Conservation (phyloP, 64 coral and sea anemone genomes). For the Porites lutea region DNA sequence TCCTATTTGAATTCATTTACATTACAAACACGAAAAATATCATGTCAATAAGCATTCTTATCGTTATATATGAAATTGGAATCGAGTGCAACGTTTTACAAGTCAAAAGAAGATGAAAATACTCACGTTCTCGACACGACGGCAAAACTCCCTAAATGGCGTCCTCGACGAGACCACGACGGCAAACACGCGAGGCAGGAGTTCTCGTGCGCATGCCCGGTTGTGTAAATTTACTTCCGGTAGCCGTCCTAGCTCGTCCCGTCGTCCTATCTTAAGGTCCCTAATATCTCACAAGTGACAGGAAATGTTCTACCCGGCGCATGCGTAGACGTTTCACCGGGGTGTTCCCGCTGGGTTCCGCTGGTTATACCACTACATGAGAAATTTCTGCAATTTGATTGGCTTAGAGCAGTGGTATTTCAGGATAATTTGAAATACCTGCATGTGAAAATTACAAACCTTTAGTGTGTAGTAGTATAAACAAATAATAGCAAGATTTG, state of each 20-base stretch:
- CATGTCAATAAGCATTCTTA: constrained; percentile 44
- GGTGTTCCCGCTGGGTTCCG: no score
- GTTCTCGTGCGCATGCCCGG: constrained; percentile 55
- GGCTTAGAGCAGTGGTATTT: no score
- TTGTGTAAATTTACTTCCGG: constrained; percentile 73
- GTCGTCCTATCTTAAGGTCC: constrained; percentile 43
- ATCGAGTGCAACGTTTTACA: constrained; percentile 4
- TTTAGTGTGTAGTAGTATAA: no score
- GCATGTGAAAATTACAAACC: no score
- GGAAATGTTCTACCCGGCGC: no score
- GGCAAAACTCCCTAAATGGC: constrained; percentile 74
- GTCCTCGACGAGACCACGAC: constrained; percentile 64
- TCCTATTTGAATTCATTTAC: constrained; percentile 55
- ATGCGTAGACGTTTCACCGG: no score
- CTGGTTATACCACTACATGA: no score
- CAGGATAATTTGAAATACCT: no score
- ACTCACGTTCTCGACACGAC: constrained; percentile 67
- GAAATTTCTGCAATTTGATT: no score
- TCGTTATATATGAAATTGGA: neutral
- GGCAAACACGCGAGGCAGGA: constrained; percentile 60
- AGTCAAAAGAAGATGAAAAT: constrained; percentile 70
- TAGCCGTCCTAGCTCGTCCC: constrained; percentile 64
- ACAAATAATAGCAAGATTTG: no score
- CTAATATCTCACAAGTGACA: no score
- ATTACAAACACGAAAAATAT: constrained; percentile 56